Percentiles rank a stretch among this genome's conserved stretches.
These are phyloP conservation scores for Remorina albescens DNA, from an alignment of 2,797 vertebrate species.

Conservation along the genomic window DNA sequence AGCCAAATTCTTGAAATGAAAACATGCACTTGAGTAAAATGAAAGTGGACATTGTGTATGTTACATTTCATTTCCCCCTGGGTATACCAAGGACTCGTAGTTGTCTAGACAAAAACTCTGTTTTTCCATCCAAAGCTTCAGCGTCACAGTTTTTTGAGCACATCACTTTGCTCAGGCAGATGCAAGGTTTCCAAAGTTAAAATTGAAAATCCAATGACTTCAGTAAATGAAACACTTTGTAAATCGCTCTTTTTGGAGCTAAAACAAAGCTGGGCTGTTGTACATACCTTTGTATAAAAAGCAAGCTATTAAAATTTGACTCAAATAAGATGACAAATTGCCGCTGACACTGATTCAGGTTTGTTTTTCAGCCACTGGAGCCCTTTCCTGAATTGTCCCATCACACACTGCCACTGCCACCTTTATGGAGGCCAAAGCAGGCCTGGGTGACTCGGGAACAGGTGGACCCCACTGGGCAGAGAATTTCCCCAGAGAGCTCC, in stretches of 20 bases:
- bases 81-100: constrained; percentile 2
- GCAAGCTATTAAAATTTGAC: not conserved
- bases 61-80: constrained; percentile 29
- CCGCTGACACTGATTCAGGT: not conserved
- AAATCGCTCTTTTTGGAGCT: not conserved
- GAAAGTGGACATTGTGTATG: constrained; percentile 34
- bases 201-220: not conserved
- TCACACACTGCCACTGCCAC: constrained; percentile 34
- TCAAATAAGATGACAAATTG: not conserved
- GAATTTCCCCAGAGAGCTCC: constrained; percentile 45
- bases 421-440: constrained; percentile 75
- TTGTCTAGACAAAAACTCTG: constrained; percentile 5
- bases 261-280: not conserved
- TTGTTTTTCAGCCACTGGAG: constrained; percentile 55
- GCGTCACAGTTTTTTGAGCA: constrained; percentile 1
- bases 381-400: constrained; percentile 27
- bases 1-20: constrained; percentile 52
- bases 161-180: not conserved
- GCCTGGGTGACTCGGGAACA: constrained; percentile 78
- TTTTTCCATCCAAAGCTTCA: constrained; percentile 1
- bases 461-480: constrained; percentile 22
- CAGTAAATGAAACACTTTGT: not conserved
- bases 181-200: not conserved
- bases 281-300: not conserved
- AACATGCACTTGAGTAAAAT: constrained; percentile 48